Conservation (phyloP, 2,888 invertebrate species). For the Minunthozetes semirufus region DNA sequence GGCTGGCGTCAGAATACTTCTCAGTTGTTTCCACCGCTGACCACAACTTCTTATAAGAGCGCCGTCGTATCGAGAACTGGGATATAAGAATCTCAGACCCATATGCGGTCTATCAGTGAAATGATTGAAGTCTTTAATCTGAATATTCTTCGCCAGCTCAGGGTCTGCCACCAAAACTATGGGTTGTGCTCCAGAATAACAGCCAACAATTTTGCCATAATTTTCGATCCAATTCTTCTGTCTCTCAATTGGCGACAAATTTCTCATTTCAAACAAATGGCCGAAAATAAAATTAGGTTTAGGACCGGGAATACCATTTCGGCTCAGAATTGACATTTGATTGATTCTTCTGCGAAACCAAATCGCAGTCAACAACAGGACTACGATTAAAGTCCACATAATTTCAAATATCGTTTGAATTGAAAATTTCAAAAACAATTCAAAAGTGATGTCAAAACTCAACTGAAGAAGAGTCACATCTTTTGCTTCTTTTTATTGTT, state of each 20-base stretch:
- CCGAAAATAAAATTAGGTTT: conserved; percentile 37
- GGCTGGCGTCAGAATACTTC: conserved; percentile 40
- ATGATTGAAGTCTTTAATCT: conserved; percentile 46
- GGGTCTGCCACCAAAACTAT: conserved; percentile 38
- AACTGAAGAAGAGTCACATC: too few relatives aligned
- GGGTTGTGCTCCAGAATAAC: conserved; percentile 38
- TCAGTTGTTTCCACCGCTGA: conserved; percentile 41
- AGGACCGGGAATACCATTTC: conserved; percentile 38
- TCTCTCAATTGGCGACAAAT: conserved; percentile 24
- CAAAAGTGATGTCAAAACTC: too few relatives aligned
- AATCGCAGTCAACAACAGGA: too few relatives aligned
- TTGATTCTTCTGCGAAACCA: not conserved
- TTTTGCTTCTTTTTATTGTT: too few relatives aligned
- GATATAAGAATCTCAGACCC: not conserved
- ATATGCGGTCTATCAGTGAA: conserved; percentile 45
- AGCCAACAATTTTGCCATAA: conserved; percentile 40
- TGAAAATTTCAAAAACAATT: too few relatives aligned
- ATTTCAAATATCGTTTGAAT: too few relatives aligned
- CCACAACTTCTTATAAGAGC: conserved; percentile 26
- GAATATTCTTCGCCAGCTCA: conserved; percentile 44
- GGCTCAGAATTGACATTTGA: not conserved
- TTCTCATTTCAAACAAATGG: conserved; percentile 25
- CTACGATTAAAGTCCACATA: too few relatives aligned
- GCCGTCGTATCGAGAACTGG: not conserved
- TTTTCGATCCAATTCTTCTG: conserved; percentile 37